Conservation (phyloP, 2,797 vertebrate species). For the Corythornis leucogaster region DNA sequence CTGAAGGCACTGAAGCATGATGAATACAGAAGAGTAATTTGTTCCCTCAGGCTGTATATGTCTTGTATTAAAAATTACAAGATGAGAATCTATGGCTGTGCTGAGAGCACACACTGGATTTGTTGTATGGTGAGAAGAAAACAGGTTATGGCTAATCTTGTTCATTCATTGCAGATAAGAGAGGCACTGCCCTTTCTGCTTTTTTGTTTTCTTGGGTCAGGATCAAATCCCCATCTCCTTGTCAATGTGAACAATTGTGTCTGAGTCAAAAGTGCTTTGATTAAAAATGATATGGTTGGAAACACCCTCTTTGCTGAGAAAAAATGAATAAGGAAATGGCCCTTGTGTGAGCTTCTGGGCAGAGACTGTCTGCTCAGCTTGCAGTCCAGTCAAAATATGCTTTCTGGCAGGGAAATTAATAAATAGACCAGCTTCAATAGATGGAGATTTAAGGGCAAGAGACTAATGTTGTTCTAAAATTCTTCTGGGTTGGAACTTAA, state of each 20-base stretch:
- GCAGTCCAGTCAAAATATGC: constrained; percentile 58
- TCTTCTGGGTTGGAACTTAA: constrained; percentile 62
- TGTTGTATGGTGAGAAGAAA: constrained; percentile 62
- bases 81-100: constrained; percentile 59
- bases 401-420: constrained; percentile 58
- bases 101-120: constrained; percentile 58
- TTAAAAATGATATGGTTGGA: constrained; percentile 62
- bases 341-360: constrained; percentile 56
- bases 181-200: constrained; percentile 37
- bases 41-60: constrained; percentile 72
- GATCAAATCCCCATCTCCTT: constrained; percentile 64
- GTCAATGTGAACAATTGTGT: constrained; percentile 66
- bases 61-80: constrained; percentile 74
- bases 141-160: constrained; percentile 68
- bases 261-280: constrained; percentile 59
- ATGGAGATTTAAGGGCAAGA: constrained; percentile 52
- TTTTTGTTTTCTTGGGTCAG: constrained; percentile 20
- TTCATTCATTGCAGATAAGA: constrained; percentile 61
- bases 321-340: constrained; percentile 51
- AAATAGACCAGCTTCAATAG: constrained; percentile 44
- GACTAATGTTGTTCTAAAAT: constrained; percentile 62
- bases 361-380: constrained; percentile 55
- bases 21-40: constrained; percentile 70
- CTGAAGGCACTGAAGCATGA: constrained; percentile 71
- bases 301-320: constrained; percentile 51